Base-by-base conservation (phyloP, 2,113 vertebrate genomes). In the Bubo bubo region DNA sequence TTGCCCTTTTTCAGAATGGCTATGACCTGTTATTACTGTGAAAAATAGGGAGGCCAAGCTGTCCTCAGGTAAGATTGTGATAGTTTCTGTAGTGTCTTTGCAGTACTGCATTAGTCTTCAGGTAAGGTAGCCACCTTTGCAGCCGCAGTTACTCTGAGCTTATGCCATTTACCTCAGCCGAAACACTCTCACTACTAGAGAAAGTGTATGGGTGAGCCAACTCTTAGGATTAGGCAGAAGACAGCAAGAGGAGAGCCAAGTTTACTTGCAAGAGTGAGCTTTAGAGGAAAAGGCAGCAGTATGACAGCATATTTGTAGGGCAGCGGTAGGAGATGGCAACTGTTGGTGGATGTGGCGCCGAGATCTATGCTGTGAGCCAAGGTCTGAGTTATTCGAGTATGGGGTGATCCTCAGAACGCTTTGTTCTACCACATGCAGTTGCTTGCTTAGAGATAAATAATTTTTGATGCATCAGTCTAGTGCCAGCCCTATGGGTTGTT, bases 331-430 rank as follows among this genome's bases (percentile, higher is more conserved):
- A 91, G 20, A 71, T 49, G 66, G 60, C 73, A 72, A 35, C 37
- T 55, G 6, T 12, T 62, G 14, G 28, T 59, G 26, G 10, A 15
- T 12, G 35, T 39, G 59, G 49, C 4, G 1, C n/a, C 0, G 1
- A 68, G 28, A 47, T 30, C n/a, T 70, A 21, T 0, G 2, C 35
- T 41, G 10, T 50, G 28, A 72, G 67, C 55, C 56, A 72, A 28
- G 56, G 55, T 50, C 84, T 59, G 80, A 81, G 41, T 66, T 93
- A 66, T 63, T 2, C 56, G 74, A 64, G 52, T 67, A 19, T 1
- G 2, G 30, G 28, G 18, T 75, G 53, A 66, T 71, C 52, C 67
- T 87, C 35, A 56, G 64, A 59, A 74, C 28, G 45, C 32, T 77
- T 93, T 89, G 28, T 73, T 89, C 49, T 88, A 50, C 35, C 13